Conservation (phyloP, 2,888 invertebrate species). For the Neocrepidodera transversa region DNA sequence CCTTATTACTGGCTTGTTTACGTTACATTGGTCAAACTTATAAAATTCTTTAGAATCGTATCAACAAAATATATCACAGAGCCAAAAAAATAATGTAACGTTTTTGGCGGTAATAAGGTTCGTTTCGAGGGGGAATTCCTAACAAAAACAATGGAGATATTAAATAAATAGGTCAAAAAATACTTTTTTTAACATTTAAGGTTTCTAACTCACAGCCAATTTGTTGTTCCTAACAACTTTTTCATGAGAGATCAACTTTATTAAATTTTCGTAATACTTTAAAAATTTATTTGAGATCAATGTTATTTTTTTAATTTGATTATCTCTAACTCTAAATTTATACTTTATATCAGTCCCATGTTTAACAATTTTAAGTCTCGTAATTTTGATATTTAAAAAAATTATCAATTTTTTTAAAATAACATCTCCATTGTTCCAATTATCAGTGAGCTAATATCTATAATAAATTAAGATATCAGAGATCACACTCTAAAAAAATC, state of each 20-base stretch:
- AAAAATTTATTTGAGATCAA: conserved; percentile 17
- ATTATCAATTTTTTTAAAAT: conserved; percentile 1
- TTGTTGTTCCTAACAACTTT: conserved; percentile 11
- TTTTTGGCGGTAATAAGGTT: conserved; percentile 37
- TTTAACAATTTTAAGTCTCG: conserved; percentile 1
- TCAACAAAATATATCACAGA: conserved; percentile 56
- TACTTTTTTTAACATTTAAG: conserved; percentile 26
- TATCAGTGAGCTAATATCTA: conserved; percentile 9
- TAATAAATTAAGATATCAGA: neutral
- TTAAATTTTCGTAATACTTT: conserved; percentile 20
- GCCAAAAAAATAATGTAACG: conserved; percentile 50
- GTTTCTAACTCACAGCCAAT: conserved; percentile 34
- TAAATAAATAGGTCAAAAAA: conserved; percentile 19
- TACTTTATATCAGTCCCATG: neutral
- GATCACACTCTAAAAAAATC: conserved; percentile 11
- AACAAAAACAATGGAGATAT: conserved; percentile 35
- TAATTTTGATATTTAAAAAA: conserved; percentile 7
- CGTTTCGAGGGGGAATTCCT: conserved; percentile 12
- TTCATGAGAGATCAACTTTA: conserved; percentile 16
- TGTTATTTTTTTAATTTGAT: neutral
- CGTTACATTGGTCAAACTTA: conserved; percentile 43
- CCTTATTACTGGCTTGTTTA: conserved; percentile 39
- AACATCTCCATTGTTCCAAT: conserved; percentile 23
- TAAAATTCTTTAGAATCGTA: conserved; percentile 48
- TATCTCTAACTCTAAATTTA: neutral